These are phyloP conservation scores for Chaenocephalus aceratus DNA, from an alignment of 2,113 vertebrate genomes.

Conservation along the genomic window DNA sequence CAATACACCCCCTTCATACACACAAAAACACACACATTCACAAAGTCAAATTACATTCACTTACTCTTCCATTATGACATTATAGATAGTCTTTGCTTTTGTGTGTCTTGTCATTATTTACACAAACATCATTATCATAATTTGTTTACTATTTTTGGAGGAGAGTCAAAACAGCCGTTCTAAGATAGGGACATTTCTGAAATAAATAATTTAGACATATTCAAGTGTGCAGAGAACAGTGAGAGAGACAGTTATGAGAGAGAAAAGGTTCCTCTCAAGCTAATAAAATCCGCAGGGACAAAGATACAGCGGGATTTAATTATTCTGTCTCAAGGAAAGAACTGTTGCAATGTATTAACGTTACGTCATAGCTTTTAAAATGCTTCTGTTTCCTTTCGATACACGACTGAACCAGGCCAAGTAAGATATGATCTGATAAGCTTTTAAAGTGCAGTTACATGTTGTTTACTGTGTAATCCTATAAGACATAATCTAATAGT, in stretches of 20 bases:
- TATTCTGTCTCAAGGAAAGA: conserved; percentile 40
- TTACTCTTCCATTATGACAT: conserved; percentile 27
- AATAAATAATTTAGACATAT: conserved; percentile 45
- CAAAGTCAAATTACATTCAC: conserved; percentile 14
- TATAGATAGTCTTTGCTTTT: conserved; percentile 1
- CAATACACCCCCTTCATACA: conserved; percentile 19
- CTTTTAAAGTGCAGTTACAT: conserved; percentile 52
- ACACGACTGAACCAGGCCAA: conserved; percentile 26
- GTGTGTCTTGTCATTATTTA: conserved; percentile 18
- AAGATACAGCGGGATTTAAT: conserved; percentile 49
- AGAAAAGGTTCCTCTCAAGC: conserved; percentile 11
- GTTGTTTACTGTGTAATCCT: conserved; percentile 51
- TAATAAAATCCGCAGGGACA: conserved; percentile 61
- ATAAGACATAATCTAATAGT: conserved; percentile 60
- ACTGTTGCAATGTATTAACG: conserved; percentile 40
- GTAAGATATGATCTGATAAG: conserved; percentile 36
- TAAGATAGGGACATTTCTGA: conserved; percentile 30
- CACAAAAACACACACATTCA: background rate
- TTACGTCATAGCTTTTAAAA: conserved; percentile 38
- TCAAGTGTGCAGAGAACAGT: conserved; percentile 18
- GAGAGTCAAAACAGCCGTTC: conserved; percentile 20
- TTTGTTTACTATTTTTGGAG: conserved; percentile 38
- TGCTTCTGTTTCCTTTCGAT: conserved; percentile 29
- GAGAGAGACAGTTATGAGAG: conserved; percentile 14
- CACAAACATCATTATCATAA: conserved; percentile 19